A percentile compares a stretch with the other conserved stretches of the same genome.
phyloP scores from a whole-genome alignment of 2,797 vertebrate genomes.

The Etheostoma nigrum region DNA sequence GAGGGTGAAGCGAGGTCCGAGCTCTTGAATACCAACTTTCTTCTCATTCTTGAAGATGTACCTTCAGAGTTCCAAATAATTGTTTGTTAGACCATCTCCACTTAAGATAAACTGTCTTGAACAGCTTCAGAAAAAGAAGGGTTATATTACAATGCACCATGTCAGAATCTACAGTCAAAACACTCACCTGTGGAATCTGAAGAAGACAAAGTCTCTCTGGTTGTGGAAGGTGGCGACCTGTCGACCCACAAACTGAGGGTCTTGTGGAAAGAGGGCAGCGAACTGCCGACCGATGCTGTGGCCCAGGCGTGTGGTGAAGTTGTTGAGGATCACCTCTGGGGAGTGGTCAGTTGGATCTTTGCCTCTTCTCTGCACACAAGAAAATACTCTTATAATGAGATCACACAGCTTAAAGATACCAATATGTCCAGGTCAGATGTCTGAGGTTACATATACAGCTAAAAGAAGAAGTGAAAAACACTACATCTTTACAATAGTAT shows the following conservation, averaged over 20 bases:
- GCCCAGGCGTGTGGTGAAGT: conserved; percentile 95
- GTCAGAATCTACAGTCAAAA: background rate
- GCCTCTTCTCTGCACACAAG: conserved; percentile 87
- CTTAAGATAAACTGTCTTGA: background rate
- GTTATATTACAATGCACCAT: too few species aligned
- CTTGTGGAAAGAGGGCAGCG: conserved; percentile 95
- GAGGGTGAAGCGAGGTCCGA: conserved; percentile 97
- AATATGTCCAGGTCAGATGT: too few species aligned
- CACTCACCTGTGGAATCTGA: conserved; percentile 95
- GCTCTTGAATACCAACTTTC: conserved; percentile 97
- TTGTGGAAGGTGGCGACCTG: conserved; percentile 99
- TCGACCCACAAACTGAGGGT: conserved; percentile 95
- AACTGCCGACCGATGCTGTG: conserved; percentile 94
- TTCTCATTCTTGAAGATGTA: conserved; percentile 99
- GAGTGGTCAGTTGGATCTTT: conserved; percentile 93
- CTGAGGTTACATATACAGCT: too few species aligned
- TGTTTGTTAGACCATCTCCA: background rate
- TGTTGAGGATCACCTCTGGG: conserved; percentile 97
- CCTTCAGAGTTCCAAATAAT: conserved; percentile 69
- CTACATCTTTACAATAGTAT: too few species aligned
- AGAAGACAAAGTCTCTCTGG: conserved; percentile 97
- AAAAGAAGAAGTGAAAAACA: too few species aligned
- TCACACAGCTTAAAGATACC: too few species aligned
- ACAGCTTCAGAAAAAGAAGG: background rate
- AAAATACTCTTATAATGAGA: background rate